Conservation (phyloP, 1,140 invertebrate species). For the Drosophila funebris region DNA sequence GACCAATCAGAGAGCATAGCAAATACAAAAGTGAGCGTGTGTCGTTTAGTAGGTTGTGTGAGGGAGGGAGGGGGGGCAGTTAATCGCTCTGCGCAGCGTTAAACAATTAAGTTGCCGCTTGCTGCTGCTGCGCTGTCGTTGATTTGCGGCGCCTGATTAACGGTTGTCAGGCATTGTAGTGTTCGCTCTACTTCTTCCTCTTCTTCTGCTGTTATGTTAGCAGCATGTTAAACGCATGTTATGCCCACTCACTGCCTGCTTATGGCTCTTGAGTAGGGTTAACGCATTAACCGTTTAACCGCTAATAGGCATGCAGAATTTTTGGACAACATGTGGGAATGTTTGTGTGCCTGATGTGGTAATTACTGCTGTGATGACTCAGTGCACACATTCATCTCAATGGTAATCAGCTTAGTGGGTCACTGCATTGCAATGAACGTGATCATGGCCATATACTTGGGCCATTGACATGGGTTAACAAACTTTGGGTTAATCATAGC, state of each 20-base stretch:
- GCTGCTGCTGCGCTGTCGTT: conserved; percentile 9
- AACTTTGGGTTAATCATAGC: neutral
- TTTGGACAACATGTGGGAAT: conserved; percentile 50
- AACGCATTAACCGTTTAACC: conserved; percentile 40
- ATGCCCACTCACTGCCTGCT: conserved; percentile 27
- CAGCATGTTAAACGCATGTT: conserved; percentile 28
- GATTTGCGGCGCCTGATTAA: conserved; percentile 74
- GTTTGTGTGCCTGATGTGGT: neutral
- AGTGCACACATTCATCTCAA: neutral
- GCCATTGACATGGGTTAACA: conserved; percentile 29
- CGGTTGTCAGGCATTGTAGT: conserved; percentile 58
- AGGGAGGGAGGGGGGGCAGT: neutral
- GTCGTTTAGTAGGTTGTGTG: neutral
- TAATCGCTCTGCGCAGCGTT: conserved; percentile 30
- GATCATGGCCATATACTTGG: conserved; percentile 12
- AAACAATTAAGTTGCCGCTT: conserved; percentile 42
- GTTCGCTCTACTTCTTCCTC: conserved; percentile 27
- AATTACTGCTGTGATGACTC: conserved; percentile 18
- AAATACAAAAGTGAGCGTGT: neutral
- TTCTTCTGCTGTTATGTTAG: conserved; percentile 16
- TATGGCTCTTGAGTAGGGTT: conserved; percentile 64
- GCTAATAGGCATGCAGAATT: conserved; percentile 51
- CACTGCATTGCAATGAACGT: conserved; percentile 42
- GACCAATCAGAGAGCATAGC: conserved; percentile 29
- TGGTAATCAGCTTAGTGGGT: conserved; percentile 49